phyloP scores from a whole-genome alignment of 2,888 invertebrate genomes.

The Lampropteryx suffumata region DNA sequence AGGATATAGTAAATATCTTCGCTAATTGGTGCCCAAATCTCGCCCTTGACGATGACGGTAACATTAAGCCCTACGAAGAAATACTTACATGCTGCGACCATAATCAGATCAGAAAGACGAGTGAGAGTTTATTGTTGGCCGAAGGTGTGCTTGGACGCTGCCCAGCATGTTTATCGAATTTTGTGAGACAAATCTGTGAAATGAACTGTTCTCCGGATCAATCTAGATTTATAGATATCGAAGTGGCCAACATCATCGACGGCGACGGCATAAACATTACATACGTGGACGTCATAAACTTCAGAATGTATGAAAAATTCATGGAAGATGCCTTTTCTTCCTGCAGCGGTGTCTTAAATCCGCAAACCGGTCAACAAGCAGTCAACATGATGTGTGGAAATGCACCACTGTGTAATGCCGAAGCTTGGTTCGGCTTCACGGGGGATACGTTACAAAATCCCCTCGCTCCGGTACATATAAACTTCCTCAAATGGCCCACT shows the following conservation, averaged over 20 bases:
- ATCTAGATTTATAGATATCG: slow-evolving; percentile 63
- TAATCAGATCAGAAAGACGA: slow-evolving; percentile 78
- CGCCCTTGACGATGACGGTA: slow-evolving; percentile 62
- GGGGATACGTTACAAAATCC: slow-evolving; percentile 80
- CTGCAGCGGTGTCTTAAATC: slow-evolving; percentile 89
- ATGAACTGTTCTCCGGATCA: slow-evolving; percentile 91
- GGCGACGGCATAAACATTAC: too few relatives aligned
- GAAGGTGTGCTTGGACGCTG: slow-evolving; percentile 89
- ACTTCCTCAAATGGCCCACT: slow-evolving; percentile 74
- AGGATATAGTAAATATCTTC: slow-evolving; percentile 63
- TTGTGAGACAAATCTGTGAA: slow-evolving; percentile 89
- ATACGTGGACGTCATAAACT: slow-evolving; percentile 78
- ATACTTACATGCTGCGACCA: slow-evolving; percentile 84
- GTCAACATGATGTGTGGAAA: slow-evolving; percentile 91
- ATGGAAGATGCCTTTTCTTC: slow-evolving; percentile 87
- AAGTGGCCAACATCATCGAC: slow-evolving; percentile 37
- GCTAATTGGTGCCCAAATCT: slow-evolving; percentile 85
- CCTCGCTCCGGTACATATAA: slow-evolving; percentile 85
- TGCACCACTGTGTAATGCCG: slow-evolving; percentile 84
- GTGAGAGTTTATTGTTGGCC: slow-evolving; percentile 82
- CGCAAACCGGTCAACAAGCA: slow-evolving; percentile 88
- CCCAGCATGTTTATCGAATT: slow-evolving; percentile 90
- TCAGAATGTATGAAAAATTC: slow-evolving; percentile 82
- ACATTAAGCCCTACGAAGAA: slow-evolving; percentile 51
- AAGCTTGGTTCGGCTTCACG: slow-evolving; percentile 86